Evolutionary conservation across 2,888 invertebrate genomes (phyloP).

Genomic region (Acleris cristana): DNA sequence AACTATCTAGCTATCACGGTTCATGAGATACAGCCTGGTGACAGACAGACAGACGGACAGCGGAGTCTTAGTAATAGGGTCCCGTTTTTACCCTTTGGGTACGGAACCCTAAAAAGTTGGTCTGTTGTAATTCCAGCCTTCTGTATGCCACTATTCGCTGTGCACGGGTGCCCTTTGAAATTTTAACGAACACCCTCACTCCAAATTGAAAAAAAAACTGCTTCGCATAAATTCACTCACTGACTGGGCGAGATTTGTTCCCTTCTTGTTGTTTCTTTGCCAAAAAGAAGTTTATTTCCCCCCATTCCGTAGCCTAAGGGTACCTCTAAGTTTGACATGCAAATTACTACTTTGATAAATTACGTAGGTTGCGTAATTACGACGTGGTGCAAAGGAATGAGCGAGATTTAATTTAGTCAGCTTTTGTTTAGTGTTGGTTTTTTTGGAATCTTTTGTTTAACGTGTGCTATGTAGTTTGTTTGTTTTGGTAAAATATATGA

Average conservation of each 20-base stretch:
- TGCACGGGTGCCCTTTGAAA: conserved; percentile 57
- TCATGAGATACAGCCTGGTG: too few relatives aligned
- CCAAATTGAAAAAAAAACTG: conserved; percentile 72
- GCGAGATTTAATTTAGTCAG: conserved; percentile 22
- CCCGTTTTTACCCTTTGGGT: too few relatives aligned
- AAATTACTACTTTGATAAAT: conserved; percentile 59
- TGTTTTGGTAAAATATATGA: too few relatives aligned
- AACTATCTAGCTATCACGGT: too few relatives aligned
- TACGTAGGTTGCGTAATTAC: conserved; percentile 35
- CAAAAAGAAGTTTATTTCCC: conserved; percentile 46
- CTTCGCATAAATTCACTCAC: conserved; percentile 59
- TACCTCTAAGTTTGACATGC: conserved; percentile 54
- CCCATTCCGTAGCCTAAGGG: conserved; percentile 43
- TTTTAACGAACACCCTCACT: conserved; percentile 65
- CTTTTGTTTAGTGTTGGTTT: conserved; percentile 14
- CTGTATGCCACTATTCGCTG: conserved; percentile 10
- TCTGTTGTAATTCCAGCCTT: neutral
- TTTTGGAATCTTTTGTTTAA: neutral
- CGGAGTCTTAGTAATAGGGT: too few relatives aligned
- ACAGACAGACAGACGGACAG: too few relatives aligned
- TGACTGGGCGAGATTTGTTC: conserved; percentile 54
- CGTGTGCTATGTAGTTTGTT: too few relatives aligned
- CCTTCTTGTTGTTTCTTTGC: conserved; percentile 44
- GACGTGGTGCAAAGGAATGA: conserved; percentile 21
- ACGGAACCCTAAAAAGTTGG: too few relatives aligned